These are phyloP conservation scores for Tylochromis polylepis DNA, from an alignment of 2,113 vertebrate genomes.

Conservation along the genomic window DNA sequence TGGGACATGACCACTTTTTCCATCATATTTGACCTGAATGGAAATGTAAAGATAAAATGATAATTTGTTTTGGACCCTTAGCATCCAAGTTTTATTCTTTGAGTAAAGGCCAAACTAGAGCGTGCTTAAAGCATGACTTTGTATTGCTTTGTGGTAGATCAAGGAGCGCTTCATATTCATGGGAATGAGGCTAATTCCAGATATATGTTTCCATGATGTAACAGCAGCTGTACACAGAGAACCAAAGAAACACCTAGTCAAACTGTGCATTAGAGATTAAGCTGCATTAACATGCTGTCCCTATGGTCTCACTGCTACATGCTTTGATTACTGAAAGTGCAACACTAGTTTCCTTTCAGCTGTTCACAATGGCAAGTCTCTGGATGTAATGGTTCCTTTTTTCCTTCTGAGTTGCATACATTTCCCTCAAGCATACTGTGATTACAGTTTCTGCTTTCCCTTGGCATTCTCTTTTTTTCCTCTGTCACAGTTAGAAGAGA, in stretches of 20 bases:
- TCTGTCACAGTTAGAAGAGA: slow-evolving; percentile 51
- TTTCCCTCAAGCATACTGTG: slow-evolving; percentile 60
- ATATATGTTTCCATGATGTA: slow-evolving; percentile 21
- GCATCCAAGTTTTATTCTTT: background rate
- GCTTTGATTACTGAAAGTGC: slow-evolving; percentile 50
- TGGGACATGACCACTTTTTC: background rate
- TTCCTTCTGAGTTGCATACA: slow-evolving; percentile 21
- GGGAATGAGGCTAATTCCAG: slow-evolving; percentile 20
- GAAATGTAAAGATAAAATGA: too few species aligned
- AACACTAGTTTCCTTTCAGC: slow-evolving; percentile 34
- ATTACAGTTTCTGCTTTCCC: slow-evolving; percentile 54
- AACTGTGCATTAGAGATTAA: slow-evolving; percentile 33
- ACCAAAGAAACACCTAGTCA: slow-evolving; percentile 6
- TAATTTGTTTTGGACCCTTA: background rate
- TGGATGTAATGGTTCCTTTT: background rate
- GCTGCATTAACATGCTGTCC: slow-evolving; percentile 49
- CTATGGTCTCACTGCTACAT: slow-evolving; percentile 38
- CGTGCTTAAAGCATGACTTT: background rate
- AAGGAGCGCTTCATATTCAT: slow-evolving; percentile 3
- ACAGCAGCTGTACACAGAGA: background rate
- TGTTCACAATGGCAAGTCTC: slow-evolving; percentile 34
- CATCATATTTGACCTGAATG: background rate
- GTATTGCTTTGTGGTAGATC: slow-evolving; percentile 24
- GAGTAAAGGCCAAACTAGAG: background rate
- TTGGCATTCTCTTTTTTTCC: slow-evolving; percentile 32